Evolutionary conservation across 2,797 vertebrate species (phyloP).

Genomic region (Periparus ater): DNA sequence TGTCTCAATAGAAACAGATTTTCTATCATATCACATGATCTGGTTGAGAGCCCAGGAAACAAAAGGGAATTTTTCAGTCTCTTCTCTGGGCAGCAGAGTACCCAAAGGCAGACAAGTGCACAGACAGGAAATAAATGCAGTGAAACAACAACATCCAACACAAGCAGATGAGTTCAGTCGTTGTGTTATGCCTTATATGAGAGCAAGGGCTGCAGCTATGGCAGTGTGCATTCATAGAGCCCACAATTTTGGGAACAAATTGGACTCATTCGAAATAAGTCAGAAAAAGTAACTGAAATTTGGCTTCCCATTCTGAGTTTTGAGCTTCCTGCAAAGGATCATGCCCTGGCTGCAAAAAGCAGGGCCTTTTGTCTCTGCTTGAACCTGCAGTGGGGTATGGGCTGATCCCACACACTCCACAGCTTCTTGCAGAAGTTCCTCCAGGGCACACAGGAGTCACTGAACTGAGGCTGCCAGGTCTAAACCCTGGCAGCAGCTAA

Average conservation of each 20-base stretch:
- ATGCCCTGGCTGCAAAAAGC: rapidly evolving
- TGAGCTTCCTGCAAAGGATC: background rate
- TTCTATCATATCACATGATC: background rate
- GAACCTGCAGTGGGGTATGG: background rate
- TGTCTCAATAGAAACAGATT: background rate
- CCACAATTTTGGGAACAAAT: background rate
- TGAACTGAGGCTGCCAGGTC: background rate
- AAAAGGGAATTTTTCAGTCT: constrained; percentile 33
- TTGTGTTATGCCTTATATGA: background rate
- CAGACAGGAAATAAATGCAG: background rate
- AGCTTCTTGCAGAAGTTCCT: background rate
- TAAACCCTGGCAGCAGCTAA: background rate
- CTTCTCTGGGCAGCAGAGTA: background rate
- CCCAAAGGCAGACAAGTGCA: constrained; percentile 4
- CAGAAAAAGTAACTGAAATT: background rate
- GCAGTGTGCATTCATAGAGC: background rate
- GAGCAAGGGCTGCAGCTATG: constrained; percentile 3
- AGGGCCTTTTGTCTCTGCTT: background rate
- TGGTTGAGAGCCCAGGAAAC: background rate
- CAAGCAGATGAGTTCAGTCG: background rate
- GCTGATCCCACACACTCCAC: background rate
- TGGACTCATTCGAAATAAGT: background rate
- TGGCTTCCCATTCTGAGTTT: background rate
- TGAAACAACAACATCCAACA: background rate
- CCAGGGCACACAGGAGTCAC: background rate